Conservation (phyloP, 2,888 invertebrate species). For the Caenorhabditis panamensis region DNA sequence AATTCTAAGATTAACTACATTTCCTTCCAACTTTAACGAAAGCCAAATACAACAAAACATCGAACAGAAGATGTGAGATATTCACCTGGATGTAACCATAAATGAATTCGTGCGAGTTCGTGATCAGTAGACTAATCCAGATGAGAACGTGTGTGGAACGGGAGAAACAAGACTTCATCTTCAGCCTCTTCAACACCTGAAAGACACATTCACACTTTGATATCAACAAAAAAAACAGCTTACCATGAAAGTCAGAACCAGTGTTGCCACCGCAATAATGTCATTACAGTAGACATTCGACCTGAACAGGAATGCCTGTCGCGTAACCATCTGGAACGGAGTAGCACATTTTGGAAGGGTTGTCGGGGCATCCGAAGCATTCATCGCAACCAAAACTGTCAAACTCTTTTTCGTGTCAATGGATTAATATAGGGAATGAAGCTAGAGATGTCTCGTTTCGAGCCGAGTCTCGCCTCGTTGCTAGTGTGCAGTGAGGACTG, state of each 20-base stretch:
- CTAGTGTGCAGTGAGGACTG: not conserved
- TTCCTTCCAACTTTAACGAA: no score
- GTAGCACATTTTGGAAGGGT: slow-evolving; percentile 6
- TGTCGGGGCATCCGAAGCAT: not conserved
- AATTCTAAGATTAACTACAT: not conserved
- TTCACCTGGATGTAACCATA: slow-evolving; percentile 42
- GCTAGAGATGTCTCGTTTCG: not conserved
- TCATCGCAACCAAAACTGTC: not conserved
- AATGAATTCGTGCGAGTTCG: slow-evolving; percentile 11
- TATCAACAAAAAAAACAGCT: not conserved
- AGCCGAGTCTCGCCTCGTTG: not conserved
- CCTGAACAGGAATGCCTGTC: slow-evolving; percentile 16
- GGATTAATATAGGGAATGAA: slow-evolving; percentile 8
- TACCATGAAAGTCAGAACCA: not conserved
- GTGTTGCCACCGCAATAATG: slow-evolving; percentile 1
- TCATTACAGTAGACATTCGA: slow-evolving; percentile 10
- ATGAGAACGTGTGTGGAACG: slow-evolving; percentile 24
- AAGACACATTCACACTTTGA: not conserved
- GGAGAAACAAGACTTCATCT: not conserved
- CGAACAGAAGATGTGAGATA: no score
- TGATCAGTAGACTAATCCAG: slow-evolving; percentile 15
- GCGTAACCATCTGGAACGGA: slow-evolving; percentile 10
- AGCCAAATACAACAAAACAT: no score
- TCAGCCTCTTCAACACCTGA: slow-evolving; percentile 2
- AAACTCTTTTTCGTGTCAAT: not conserved